Conservation (phyloP, 1,140 invertebrate genomes). For the Pristionchus pacificus region DNA sequence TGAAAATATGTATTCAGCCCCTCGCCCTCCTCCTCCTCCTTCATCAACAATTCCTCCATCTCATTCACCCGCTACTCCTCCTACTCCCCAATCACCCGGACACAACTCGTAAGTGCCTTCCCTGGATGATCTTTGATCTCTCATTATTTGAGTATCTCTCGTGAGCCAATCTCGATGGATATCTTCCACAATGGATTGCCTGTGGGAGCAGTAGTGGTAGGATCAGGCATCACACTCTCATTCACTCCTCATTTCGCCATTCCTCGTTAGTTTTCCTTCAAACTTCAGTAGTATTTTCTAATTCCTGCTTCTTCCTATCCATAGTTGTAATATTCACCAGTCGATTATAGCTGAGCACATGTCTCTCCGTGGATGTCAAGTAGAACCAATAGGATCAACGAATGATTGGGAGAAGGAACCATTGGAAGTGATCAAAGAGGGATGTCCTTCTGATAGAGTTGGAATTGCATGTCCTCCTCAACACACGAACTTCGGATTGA, state of each 20-base stretch:
- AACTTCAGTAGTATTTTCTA: slow-evolving; percentile 3
- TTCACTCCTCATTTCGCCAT: slow-evolving; percentile 57
- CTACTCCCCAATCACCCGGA: too few species aligned
- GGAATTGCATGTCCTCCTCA: slow-evolving; percentile 55
- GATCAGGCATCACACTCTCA: slow-evolving; percentile 50
- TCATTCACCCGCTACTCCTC: too few species aligned
- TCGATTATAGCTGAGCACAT: slow-evolving; percentile 50
- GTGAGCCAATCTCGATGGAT: slow-evolving; percentile 50
- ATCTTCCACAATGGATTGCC: slow-evolving; percentile 56
- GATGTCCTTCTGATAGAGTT: slow-evolving; percentile 54
- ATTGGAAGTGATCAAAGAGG: slow-evolving; percentile 50
- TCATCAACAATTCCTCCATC: too few species aligned
- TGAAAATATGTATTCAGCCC: too few species aligned
- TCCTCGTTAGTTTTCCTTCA: slow-evolving; percentile 43
- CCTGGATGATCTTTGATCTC: neutral
- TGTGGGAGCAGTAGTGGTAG: slow-evolving; percentile 56
- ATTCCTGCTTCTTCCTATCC: neutral
- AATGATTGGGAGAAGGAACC: slow-evolving; percentile 58
- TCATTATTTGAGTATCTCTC: too few species aligned
- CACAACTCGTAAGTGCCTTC: neutral
- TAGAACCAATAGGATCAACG: slow-evolving; percentile 51
- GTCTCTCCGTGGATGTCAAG: slow-evolving; percentile 54
- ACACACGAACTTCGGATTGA: slow-evolving; percentile 49
- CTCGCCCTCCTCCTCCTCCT: too few species aligned
- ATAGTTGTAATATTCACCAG: slow-evolving; percentile 11